A percentile compares a stretch with the other conserved stretches of the same genome.
Conservation (phyloP, 1,140 invertebrate genomes). For the Pararge aegeria region DNA sequence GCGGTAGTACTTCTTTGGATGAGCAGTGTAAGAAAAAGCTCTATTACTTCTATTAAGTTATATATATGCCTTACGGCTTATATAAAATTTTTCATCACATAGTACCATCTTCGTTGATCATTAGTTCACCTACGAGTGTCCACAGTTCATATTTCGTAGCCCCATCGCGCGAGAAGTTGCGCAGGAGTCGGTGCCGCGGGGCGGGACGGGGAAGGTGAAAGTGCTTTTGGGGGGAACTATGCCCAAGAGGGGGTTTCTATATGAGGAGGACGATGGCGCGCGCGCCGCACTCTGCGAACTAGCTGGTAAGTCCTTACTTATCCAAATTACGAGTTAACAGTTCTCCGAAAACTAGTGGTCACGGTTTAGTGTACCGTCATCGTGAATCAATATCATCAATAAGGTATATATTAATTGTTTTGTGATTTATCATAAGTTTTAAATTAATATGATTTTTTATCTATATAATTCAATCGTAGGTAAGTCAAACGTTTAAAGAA, state of each 20-base stretch:
- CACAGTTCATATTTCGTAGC: constrained; percentile 38
- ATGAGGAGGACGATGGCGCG: constrained; percentile 45
- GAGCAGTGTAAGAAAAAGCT: no score
- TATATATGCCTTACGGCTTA: no score
- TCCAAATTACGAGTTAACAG: neutral
- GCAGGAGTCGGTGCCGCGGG: constrained; percentile 31
- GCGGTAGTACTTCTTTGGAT: no score
- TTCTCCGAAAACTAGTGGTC: no score
- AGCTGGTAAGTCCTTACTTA: constrained; percentile 48
- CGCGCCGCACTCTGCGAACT: constrained; percentile 59
- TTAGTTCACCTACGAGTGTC: no score
- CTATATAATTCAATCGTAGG: no score
- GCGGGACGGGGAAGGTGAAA: constrained; percentile 51
- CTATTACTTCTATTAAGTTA: no score
- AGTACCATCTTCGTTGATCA: neutral
- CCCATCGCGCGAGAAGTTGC: constrained; percentile 15
- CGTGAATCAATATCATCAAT: neutral
- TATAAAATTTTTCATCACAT: neutral
- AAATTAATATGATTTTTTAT: no score
- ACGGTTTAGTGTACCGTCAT: no score
- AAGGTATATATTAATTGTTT: neutral
- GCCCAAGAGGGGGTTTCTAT: constrained; percentile 40
- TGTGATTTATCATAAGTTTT: neutral
- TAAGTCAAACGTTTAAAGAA: no score
- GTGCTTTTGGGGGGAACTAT: constrained; percentile 27